Percentiles rank a stretch among this genome's conserved stretches.
Evolutionary conservation across 2,888 invertebrate genomes (phyloP).

Genomic region (Harpalus rufipes): DNA sequence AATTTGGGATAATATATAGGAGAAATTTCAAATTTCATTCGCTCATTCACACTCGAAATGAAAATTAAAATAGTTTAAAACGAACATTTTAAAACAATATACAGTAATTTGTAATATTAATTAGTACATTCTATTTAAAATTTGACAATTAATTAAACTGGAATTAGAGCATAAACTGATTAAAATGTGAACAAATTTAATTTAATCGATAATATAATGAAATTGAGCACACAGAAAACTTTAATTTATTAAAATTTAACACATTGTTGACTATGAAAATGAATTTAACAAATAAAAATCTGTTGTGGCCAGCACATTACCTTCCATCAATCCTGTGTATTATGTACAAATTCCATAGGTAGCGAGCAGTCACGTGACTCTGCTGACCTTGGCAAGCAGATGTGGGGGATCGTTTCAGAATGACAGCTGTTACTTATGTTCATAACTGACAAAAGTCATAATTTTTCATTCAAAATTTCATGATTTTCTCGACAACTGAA

Average conservation of each 20-base stretch:
- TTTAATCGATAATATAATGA: background rate
- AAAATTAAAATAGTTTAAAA: background rate
- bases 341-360: too few relatives aligned
- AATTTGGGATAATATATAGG: background rate
- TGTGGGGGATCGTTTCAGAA: too few relatives aligned
- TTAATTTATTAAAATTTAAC: background rate
- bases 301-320: too few relatives aligned
- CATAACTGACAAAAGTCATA: too few relatives aligned
- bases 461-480: too few relatives aligned
- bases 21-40: background rate
- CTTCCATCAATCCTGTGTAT: too few relatives aligned
- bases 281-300: background rate
- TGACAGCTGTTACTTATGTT: too few relatives aligned
- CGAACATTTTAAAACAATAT: background rate
- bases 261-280: background rate
- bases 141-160: constrained; percentile 1
- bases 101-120: background rate
- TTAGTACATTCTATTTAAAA: background rate
- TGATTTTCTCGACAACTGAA: too few relatives aligned
- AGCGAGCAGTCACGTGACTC: too few relatives aligned
- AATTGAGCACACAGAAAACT: background rate
- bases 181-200: background rate
- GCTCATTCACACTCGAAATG: background rate
- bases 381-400: too few relatives aligned
- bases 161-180: background rate